Evolutionary conservation across 2,888 invertebrate species (phyloP).

Genomic region (Ptilodon capucinus): DNA sequence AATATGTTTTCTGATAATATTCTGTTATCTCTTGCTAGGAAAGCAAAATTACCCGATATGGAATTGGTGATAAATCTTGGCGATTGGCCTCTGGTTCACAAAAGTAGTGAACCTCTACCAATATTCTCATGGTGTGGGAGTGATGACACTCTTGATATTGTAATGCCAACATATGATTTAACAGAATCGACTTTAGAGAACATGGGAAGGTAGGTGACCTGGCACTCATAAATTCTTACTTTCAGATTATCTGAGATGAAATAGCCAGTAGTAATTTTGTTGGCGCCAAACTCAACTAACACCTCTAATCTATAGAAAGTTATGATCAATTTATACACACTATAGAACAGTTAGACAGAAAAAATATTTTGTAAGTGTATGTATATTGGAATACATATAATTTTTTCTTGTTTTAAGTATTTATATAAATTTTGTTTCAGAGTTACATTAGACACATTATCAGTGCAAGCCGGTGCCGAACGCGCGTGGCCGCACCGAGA

Average conservation of each 20-base stretch:
- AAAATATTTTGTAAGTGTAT: too few relatives aligned
- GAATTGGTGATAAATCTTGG: conserved; percentile 97
- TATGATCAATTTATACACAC: too few relatives aligned
- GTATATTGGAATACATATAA: too few relatives aligned
- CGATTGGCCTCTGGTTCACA: conserved; percentile 94
- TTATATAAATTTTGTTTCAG: conserved; percentile 66
- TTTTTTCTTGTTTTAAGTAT: not conserved
- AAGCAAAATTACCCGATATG: conserved; percentile 91
- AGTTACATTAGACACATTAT: conserved; percentile 94
- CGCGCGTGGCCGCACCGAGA: conserved; percentile 88
- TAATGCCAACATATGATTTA: conserved; percentile 97
- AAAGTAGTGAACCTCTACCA: conserved; percentile 84
- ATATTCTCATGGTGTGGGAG: conserved; percentile 99
- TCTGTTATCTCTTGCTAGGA: conserved; percentile 90
- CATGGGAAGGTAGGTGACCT: conserved; percentile 90
- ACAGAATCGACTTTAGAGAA: conserved; percentile 95
- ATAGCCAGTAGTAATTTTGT: too few relatives aligned
- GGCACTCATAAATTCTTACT: not conserved
- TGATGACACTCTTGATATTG: conserved; percentile 91
- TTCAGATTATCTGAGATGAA: not conserved
- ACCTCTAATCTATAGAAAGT: too few relatives aligned
- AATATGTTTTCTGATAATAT: conserved; percentile 97
- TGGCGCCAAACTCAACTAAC: too few relatives aligned
- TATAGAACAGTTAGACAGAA: too few relatives aligned
- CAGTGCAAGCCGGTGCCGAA: conserved; percentile 91